Base-by-base conservation (phyloP, 2,797 vertebrate species). In the Pipistrellus pipistrellus region DNA sequence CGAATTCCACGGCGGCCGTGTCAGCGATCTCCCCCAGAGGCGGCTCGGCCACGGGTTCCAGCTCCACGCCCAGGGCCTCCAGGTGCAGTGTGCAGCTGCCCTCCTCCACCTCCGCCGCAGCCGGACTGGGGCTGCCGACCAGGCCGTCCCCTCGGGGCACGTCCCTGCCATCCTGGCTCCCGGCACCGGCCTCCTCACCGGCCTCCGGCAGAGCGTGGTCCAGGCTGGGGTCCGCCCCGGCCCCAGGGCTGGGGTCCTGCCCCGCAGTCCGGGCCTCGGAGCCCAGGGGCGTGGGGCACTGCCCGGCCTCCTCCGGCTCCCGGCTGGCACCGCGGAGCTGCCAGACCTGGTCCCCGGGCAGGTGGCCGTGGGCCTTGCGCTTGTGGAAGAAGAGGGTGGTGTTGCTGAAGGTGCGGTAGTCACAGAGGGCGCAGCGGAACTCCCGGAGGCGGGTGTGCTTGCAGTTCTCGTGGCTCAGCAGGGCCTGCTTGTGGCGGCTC, bases 371-470 rank as follows among this genome's bases (percentile, higher is more conserved):
- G 83, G 97, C 97, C 97, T 99, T 99, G 89, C 98, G 99, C 97
- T 99, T 99, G 98, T 99, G 99, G 97, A 99, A 98, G 97, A 99
- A 99, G 81, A 99, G 99, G 85, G 99, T 99, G 73, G 99, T 99
- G 96, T 99, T 99, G 95, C 99, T 99, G 98, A 99, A 99, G 0
- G 99, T 99, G 25, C 98, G 98, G 93, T 99, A 99, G 1, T 98
- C 90, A 90, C 99, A 99, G 62, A 99, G 99, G 3, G 99, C 99
- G 0, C 99, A 99, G 72, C 97, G 97, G 92, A 99, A 99, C 97
- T 99, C 98, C 4, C 98, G 98, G 69, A 99, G 98, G 95, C 98
- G 99, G 66, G 99, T 99, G 92, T 99, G 99, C 97, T 99, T 99
- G 98, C 99, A 99, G 98, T 99, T 99, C 98, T 99, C 99, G 0